Base-by-base conservation (phyloP, 2,797 vertebrate species). In the Mus spretus region DNA sequence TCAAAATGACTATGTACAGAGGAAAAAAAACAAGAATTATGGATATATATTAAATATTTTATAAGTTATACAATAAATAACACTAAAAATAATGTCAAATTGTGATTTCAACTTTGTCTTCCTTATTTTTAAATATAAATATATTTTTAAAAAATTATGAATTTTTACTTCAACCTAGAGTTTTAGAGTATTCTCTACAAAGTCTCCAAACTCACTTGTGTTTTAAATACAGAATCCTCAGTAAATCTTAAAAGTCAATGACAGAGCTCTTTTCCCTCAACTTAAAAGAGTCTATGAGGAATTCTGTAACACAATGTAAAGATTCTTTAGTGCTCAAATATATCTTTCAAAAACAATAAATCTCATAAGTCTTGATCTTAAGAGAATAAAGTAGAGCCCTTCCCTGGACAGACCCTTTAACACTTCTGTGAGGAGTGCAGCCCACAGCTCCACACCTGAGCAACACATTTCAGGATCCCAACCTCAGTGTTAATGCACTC, bases 51-150 rank as follows among this genome's bases (percentile, higher is more conserved):
- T 98, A 98, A 98, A 96, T 91, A 98, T 98, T 98, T 98, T 88
- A 98, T 98, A 98, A 98, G 96, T 98, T 98, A 98, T 70, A 47
- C 92, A 98, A 99, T 98, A 98, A 98, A 99, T 99, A 98, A 98
- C 94, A 97, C 95, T 97, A 90, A 98, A 98, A 98, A 98, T 98
- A 98, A 98, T 95, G 92, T 96, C 53, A 59, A 94, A 86, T 97
- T 97, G 61, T 97, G 95, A 96, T 90, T 85, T 96, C 67, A 98
- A 94, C 95, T 98, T 96, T 98, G 57, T 96, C 96, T 98, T 94
- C 85, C 90, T 80, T 96, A 80, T 87, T 97, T 97, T 98, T 93
- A 97, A 98, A 98, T 98, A 98, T 97, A 98, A 98, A 98, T 96
- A 98, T 96, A 97, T 97, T 97, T 96, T 37, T 96, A 96, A 95